These are phyloP conservation scores for Tetragonisca angustula DNA, from an alignment of 2,888 invertebrate genomes.

Conservation along the genomic window DNA sequence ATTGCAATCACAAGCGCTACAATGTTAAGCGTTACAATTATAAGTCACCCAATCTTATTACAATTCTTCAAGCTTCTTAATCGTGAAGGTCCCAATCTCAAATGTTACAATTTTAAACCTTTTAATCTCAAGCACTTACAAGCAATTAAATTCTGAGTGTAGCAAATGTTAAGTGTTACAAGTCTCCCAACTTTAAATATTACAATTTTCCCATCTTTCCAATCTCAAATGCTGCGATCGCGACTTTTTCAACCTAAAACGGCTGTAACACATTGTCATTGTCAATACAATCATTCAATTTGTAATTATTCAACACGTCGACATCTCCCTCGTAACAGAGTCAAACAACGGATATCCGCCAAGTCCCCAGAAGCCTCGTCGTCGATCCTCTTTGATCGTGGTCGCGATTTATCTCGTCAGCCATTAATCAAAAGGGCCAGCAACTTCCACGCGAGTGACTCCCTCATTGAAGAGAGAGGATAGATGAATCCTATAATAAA, in stretches of 20 bases:
- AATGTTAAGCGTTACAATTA: no score
- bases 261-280: neutral
- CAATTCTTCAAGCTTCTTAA: no score
- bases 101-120: no score
- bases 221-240: neutral
- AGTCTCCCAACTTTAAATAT: neutral
- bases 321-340: neutral
- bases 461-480: slow-evolving; percentile 55
- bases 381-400: slow-evolving; percentile 35
- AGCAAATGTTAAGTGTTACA: no score
- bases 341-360: neutral
- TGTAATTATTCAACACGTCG: neutral
- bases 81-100: no score
- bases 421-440: slow-evolving; percentile 67
- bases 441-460: slow-evolving; percentile 67
- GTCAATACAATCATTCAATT: neutral
- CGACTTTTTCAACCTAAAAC: neutral
- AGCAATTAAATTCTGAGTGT: no score
- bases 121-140: no score
- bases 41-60: no score
- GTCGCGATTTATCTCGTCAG: slow-evolving; percentile 59
- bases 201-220: neutral
- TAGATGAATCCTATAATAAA: slow-evolving; percentile 68
- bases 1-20: no score
- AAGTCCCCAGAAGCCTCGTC: neutral